Evolutionary conservation across 2,888 invertebrate genomes (phyloP).

Genomic region (Drosophila ustulata): DNA sequence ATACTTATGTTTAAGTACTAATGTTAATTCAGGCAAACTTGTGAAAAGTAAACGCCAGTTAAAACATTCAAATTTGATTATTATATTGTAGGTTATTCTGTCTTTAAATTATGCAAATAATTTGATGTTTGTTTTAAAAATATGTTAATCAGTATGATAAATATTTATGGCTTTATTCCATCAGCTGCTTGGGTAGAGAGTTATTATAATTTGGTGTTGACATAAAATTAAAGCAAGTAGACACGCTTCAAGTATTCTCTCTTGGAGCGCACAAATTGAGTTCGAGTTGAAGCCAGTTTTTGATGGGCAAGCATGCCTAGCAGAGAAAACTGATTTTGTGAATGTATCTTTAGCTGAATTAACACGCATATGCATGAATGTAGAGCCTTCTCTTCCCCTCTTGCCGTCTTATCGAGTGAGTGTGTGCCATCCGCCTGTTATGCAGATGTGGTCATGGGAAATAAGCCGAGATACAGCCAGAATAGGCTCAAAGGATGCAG

Average conservation of each 20-base stretch:
- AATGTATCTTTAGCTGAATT: neutral
- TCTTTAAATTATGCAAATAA: too few relatives aligned
- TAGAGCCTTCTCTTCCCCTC: neutral
- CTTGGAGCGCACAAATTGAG: neutral
- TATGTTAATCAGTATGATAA: neutral
- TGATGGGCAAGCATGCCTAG: neutral
- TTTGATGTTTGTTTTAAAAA: too few relatives aligned
- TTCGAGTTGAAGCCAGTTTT: neutral
- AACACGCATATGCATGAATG: neutral
- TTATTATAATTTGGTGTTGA: too few relatives aligned
- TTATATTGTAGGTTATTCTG: too few relatives aligned
- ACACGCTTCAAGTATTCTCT: neutral
- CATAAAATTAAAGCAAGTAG: neutral
- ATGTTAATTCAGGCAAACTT: too few relatives aligned
- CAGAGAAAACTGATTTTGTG: neutral
- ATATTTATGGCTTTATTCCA: neutral
- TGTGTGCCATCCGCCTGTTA: neutral
- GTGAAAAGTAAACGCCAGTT: too few relatives aligned
- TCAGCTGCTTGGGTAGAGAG: too few relatives aligned
- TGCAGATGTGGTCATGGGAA: constrained; percentile 21
- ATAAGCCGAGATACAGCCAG: constrained; percentile 19
- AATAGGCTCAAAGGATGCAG: constrained; percentile 23
- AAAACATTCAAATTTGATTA: too few relatives aligned
- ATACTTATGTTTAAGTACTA: too few relatives aligned
- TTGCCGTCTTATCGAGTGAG: constrained; percentile 1